phyloP scores from a whole-genome alignment of 2,797 vertebrate genomes.

The Hydrolagus colliei region DNA sequence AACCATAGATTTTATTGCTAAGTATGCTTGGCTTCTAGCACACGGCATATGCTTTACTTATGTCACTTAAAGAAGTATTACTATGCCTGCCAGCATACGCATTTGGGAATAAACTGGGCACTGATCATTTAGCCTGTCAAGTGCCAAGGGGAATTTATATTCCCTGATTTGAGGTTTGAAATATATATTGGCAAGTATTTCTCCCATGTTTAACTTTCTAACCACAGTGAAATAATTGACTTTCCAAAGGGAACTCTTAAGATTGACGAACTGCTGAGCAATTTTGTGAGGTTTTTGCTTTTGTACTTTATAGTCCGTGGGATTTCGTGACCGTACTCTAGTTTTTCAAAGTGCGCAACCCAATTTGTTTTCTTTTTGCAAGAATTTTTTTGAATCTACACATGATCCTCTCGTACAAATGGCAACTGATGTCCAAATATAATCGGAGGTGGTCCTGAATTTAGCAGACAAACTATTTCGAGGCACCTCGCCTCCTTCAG shows the following conservation, averaged over 20 bases:
- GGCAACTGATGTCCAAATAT: too few species aligned
- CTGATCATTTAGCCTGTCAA: not conserved
- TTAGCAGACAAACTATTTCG: too few species aligned
- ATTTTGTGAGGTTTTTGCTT: not conserved
- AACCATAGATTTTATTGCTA: conserved; percentile 26
- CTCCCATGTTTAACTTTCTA: not conserved
- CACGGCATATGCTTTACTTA: conserved; percentile 24
- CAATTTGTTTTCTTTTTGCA: not conserved
- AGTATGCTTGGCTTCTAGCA: conserved; percentile 23
- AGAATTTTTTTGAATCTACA: too few species aligned
- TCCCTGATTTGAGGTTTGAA: not conserved
- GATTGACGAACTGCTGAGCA: not conserved
- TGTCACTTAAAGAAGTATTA: conserved; percentile 18
- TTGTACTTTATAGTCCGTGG: not conserved
- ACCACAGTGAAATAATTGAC: not conserved
- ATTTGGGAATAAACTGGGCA: conserved; percentile 19
- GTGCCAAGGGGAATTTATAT: not conserved
- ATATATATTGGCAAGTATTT: not conserved
- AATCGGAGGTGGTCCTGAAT: too few species aligned
- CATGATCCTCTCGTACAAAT: too few species aligned
- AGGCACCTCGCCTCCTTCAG: too few species aligned
- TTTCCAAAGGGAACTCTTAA: not conserved
- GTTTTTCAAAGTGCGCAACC: not conserved
- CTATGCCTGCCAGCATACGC: not conserved
- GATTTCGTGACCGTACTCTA: not conserved